Conservation (phyloP, 2,113 vertebrate genomes). For the Labeo rohita region DNA sequence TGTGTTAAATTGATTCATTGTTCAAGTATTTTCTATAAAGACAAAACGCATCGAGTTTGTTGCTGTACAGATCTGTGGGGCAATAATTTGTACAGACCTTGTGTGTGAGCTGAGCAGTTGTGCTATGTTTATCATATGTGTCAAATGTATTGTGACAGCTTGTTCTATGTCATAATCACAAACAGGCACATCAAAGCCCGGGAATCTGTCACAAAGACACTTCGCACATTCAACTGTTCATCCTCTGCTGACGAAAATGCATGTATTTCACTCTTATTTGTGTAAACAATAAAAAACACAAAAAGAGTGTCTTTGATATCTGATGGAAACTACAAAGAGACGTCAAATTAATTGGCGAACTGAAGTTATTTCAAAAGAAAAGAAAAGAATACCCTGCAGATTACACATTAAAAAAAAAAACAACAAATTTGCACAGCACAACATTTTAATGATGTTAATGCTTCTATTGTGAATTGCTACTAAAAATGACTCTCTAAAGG, state of each 20-base stretch:
- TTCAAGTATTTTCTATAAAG: neutral
- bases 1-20: neutral
- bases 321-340: constrained; percentile 17
- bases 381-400: neutral
- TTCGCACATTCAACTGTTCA: neutral
- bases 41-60: neutral
- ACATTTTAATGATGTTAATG: neutral
- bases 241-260: constrained; percentile 6
- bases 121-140: constrained; percentile 14
- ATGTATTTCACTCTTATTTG: neutral
- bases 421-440: neutral
- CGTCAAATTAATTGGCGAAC: constrained; percentile 1
- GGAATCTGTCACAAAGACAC: neutral
- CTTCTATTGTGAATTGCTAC: neutral
- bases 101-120: neutral
- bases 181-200: neutral
- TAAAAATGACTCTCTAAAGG: neutral
- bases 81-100: neutral
- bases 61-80: neutral
- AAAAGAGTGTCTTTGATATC: neutral
- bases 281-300: neutral
- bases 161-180: neutral
- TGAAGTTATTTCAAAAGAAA: constrained; percentile 6
- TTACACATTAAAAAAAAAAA: neutral
- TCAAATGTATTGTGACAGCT: constrained; percentile 22